Conservation (phyloP, 2,113 vertebrate species). For the Pluvianellus socialis region DNA sequence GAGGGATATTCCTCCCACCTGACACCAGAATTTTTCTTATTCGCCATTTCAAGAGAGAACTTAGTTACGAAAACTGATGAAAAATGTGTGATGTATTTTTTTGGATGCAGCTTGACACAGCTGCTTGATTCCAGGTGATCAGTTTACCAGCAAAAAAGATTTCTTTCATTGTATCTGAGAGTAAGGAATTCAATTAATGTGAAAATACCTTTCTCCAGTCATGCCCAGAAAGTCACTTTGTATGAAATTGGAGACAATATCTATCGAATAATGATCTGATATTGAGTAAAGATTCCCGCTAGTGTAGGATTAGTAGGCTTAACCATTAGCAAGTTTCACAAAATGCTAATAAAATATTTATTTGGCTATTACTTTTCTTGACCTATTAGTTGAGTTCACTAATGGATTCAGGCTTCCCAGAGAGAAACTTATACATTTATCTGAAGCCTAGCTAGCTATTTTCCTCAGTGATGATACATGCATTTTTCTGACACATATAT, state of each 20-base stretch:
- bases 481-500: neutral
- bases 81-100: neutral
- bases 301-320: conserved; percentile 54
- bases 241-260: neutral
- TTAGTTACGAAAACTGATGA: neutral
- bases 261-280: neutral
- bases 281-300: conserved; percentile 23
- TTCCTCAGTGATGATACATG: neutral
- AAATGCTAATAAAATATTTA: conserved; percentile 93
- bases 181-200: neutral
- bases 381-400: conserved; percentile 86
- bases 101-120: neutral
- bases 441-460: neutral
- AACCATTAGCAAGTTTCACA: conserved; percentile 83
- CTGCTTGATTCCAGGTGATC: neutral
- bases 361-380: conserved; percentile 86
- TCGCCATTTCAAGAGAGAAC: neutral
- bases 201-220: conserved; percentile 2
- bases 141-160: neutral
- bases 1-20: neutral
- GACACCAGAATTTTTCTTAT: neutral
- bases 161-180: neutral
- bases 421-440: conserved; percentile 30
- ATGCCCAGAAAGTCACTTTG: neutral
- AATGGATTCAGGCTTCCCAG: conserved; percentile 84